phyloP scores from a whole-genome alignment of 2,113 vertebrate species.

The Sphaerodactylus townsendi region DNA sequence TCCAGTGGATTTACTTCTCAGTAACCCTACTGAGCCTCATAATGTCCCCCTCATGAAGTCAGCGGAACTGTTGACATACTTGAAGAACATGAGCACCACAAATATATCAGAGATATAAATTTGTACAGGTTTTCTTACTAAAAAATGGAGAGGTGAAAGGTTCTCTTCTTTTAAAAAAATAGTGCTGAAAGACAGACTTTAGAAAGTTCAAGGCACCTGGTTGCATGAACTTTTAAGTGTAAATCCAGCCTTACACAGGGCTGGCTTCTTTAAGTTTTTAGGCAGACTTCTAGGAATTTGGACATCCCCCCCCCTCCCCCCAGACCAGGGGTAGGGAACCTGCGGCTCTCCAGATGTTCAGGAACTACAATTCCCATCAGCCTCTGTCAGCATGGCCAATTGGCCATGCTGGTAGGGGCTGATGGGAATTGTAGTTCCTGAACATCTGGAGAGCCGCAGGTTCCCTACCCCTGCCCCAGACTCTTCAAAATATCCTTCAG shows the following conservation, averaged over 20 bases:
- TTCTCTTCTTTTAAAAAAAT: not conserved
- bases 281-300: not conserved
- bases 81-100: not conserved
- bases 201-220: not conserved
- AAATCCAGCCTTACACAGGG: not conserved
- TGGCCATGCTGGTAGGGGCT: no score
- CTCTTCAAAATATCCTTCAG: not conserved
- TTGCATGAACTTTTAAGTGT: slow-evolving; percentile 16
- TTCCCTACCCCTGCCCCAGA: not conserved
- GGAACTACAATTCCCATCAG: no score
- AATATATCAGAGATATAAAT: not conserved
- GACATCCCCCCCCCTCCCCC: not conserved
- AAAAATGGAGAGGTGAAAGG: no score
- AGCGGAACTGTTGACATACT: slow-evolving; percentile 44
- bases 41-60: not conserved
- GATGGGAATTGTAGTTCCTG: no score
- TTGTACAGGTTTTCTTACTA: not conserved
- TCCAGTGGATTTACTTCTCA: not conserved
- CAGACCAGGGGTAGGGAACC: no score
- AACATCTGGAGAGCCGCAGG: no score
- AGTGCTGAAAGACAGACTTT: not conserved
- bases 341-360: no score
- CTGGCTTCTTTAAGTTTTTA: not conserved
- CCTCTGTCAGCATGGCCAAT: no score
- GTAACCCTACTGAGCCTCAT: not conserved